Conservation (phyloP, 2,797 vertebrate species). For the Austrolebias charrua region DNA sequence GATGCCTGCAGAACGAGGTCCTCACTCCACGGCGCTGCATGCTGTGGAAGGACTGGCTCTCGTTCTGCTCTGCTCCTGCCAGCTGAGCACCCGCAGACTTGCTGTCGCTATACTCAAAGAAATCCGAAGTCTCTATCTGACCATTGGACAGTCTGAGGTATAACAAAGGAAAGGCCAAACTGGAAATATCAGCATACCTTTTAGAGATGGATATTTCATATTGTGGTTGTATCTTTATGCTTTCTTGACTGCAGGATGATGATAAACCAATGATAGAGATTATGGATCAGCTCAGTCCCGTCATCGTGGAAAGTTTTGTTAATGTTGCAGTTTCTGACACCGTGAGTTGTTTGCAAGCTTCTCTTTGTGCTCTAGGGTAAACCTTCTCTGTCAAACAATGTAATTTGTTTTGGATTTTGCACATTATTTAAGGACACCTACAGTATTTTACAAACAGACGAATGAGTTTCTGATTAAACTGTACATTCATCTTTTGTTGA, state of each 20-base stretch:
- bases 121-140: constrained; percentile 88
- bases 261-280: constrained; percentile 97
- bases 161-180: not conserved
- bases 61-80: constrained; percentile 94
- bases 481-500: too few species aligned
- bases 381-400: not conserved
- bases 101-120: constrained; percentile 92
- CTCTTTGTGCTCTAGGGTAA: constrained; percentile 5
- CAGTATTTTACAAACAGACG: constrained; percentile 1
- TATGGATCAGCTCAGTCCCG: constrained; percentile 94
- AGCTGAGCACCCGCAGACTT: constrained; percentile 90
- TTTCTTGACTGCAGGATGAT: constrained; percentile 83
- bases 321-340: constrained; percentile 92
- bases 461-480: not conserved
- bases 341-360: constrained; percentile 72
- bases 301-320: constrained; percentile 92
- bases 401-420: constrained; percentile 1
- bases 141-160: constrained; percentile 94
- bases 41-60: constrained; percentile 95
- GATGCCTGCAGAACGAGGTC: constrained; percentile 83
- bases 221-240: constrained; percentile 6
- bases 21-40: constrained; percentile 91
- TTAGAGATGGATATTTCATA: not conserved
- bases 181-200: not conserved
- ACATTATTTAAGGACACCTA: not conserved